Conservation (phyloP, 2,797 vertebrate genomes). For the Phoxinus dragarum region DNA sequence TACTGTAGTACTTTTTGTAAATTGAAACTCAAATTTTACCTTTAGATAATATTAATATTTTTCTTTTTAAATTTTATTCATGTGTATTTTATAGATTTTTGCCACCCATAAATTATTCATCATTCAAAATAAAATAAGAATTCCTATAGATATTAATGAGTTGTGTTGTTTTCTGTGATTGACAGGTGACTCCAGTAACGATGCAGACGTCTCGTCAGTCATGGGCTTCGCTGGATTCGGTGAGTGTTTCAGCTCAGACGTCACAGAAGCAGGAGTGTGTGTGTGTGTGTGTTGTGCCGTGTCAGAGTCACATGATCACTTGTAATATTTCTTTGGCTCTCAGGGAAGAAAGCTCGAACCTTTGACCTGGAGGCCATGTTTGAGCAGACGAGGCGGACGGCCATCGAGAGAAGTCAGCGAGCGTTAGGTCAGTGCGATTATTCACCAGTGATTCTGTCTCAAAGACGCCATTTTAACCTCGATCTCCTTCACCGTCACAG, state of each 20-base stretch:
- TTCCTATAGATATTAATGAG: background rate
- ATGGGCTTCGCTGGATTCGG: constrained; percentile 86
- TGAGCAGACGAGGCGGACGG: constrained; percentile 94
- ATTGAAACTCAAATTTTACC: too few relatives aligned
- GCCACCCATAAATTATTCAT: background rate
- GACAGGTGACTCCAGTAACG: constrained; percentile 57
- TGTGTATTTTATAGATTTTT: background rate
- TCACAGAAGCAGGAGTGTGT: background rate
- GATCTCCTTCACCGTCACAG: constrained; percentile 6
- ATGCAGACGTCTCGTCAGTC: constrained; percentile 76
- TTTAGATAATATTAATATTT: too few relatives aligned
- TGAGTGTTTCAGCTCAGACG: constrained; percentile 45
- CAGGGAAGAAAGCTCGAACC: constrained; percentile 95
- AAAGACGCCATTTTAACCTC: background rate
- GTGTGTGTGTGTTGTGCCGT: background rate
- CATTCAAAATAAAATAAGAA: background rate
- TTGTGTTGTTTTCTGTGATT: background rate
- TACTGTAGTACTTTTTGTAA: background rate
- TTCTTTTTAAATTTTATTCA: background rate
- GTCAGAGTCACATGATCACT: constrained; percentile 7
- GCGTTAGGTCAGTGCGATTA: constrained; percentile 78
- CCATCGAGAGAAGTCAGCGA: constrained; percentile 91
- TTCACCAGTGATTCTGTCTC: background rate
- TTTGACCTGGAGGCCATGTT: constrained; percentile 97
- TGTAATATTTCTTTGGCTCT: background rate